Percentiles rank a stretch among this genome's conserved stretches.
Evolutionary conservation across 2,113 vertebrate species (phyloP).

Genomic region (Vulpes lagopus): DNA sequence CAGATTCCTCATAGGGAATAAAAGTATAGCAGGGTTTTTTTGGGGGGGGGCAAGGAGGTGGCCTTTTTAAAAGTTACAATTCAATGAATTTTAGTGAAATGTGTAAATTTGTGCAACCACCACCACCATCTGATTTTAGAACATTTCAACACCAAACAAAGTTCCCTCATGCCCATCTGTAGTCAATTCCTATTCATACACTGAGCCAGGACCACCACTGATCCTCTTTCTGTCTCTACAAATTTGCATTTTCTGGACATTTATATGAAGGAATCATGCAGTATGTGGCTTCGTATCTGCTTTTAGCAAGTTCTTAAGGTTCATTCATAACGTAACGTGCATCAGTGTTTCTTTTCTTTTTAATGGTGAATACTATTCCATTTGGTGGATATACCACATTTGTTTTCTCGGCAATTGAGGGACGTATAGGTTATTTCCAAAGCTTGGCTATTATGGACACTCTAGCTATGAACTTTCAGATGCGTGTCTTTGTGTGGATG

Average conservation of each 20-base stretch:
- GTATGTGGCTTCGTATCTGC: not conserved
- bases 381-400: not conserved
- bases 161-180: not conserved
- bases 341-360: not conserved
- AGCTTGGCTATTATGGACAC: not conserved
- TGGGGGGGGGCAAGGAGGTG: not conserved
- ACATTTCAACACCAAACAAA: not conserved
- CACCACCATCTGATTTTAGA: not conserved
- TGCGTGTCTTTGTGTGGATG: not conserved
- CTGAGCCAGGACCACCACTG: not conserved
- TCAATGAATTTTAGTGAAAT: slow-evolving; percentile 21
- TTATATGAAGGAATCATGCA: not conserved
- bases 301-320: not conserved
- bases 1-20: not conserved
- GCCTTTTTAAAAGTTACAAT: not conserved
- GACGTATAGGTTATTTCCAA: not conserved
- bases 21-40: not conserved
- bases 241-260: not conserved
- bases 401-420: not conserved
- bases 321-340: not conserved
- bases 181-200: not conserved
- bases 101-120: not conserved
- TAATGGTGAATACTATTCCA: not conserved
- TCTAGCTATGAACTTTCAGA: not conserved
- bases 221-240: not conserved